Conservation (phyloP, 2,888 invertebrate genomes). For the Marasmarcha lunaedactyla region DNA sequence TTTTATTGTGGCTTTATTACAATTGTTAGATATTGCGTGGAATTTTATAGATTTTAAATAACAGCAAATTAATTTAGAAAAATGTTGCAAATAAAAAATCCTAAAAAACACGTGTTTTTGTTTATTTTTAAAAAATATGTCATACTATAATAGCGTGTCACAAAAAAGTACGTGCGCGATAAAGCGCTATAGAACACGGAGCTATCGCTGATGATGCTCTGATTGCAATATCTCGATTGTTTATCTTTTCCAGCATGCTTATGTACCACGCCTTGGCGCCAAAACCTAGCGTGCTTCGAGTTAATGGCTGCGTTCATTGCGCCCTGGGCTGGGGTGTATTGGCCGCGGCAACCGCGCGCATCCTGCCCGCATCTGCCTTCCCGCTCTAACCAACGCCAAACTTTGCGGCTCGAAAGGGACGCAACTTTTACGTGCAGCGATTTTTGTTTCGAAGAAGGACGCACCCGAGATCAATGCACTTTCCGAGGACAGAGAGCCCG, state of each 20-base stretch:
- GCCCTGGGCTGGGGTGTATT: constrained; percentile 62
- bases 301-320: constrained; percentile 65
- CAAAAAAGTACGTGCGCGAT: too few relatives aligned
- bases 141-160: too few relatives aligned
- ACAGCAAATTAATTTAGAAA: too few relatives aligned
- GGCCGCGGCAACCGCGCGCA: constrained; percentile 62
- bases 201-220: background rate
- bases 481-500: constrained; percentile 62
- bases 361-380: constrained; percentile 41
- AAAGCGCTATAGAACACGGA: too few relatives aligned
- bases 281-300: constrained; percentile 51
- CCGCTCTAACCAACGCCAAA: constrained; percentile 36
- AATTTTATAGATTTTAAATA: too few relatives aligned
- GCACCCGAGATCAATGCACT: constrained; percentile 67
- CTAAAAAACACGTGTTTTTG: too few relatives aligned
- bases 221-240: background rate
- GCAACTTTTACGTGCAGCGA: constrained; percentile 55
- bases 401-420: constrained; percentile 42
- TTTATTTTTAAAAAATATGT: too few relatives aligned
- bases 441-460: constrained; percentile 66
- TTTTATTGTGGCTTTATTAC: too few relatives aligned
- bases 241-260: background rate
- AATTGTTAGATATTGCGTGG: too few relatives aligned
- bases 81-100: too few relatives aligned
- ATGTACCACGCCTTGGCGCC: constrained; percentile 41